Percentiles rank a stretch among this genome's conserved stretches.
Evolutionary conservation across 2,113 vertebrate species (phyloP).

Genomic region (Poeciliopsis retropinna): DNA sequence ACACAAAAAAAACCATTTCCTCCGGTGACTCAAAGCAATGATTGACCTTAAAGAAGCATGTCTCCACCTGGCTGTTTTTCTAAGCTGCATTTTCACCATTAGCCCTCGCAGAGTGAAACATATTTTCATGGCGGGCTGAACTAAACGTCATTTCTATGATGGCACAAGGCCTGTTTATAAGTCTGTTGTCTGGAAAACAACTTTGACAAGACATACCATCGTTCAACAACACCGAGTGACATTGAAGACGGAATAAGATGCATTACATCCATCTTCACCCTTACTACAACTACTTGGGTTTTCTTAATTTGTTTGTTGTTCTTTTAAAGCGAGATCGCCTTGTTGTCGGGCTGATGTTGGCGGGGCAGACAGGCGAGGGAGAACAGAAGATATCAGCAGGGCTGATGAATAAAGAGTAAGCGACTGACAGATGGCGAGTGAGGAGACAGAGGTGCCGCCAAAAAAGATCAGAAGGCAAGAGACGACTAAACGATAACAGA

Average conservation of each 20-base stretch:
- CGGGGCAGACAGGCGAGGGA: constrained; percentile 40
- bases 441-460: constrained; percentile 33
- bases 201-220: constrained; percentile 56
- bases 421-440: constrained; percentile 46
- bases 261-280: constrained; percentile 20
- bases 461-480: constrained; percentile 10
- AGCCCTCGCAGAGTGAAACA: constrained; percentile 21
- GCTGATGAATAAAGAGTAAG: constrained; percentile 54
- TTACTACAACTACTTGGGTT: constrained; percentile 36
- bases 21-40: constrained; percentile 16
- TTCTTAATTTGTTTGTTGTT: background rate
- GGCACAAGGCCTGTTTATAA: constrained; percentile 55
- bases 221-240: constrained; percentile 31
- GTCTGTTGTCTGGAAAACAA: constrained; percentile 39
- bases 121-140: constrained; percentile 53
- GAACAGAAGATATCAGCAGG: constrained; percentile 41
- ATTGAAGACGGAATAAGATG: background rate
- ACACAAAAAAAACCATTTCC: constrained; percentile 13
- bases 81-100: constrained; percentile 8
- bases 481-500: constrained; percentile 26
- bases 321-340: constrained; percentile 59
- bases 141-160: constrained; percentile 50
- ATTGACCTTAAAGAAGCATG: constrained; percentile 33
- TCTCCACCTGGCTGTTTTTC: constrained; percentile 10
- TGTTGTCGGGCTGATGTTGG: constrained; percentile 82